Evolutionary conservation across 2,888 invertebrate species (phyloP).

Genomic region (Belgica antarctica): DNA sequence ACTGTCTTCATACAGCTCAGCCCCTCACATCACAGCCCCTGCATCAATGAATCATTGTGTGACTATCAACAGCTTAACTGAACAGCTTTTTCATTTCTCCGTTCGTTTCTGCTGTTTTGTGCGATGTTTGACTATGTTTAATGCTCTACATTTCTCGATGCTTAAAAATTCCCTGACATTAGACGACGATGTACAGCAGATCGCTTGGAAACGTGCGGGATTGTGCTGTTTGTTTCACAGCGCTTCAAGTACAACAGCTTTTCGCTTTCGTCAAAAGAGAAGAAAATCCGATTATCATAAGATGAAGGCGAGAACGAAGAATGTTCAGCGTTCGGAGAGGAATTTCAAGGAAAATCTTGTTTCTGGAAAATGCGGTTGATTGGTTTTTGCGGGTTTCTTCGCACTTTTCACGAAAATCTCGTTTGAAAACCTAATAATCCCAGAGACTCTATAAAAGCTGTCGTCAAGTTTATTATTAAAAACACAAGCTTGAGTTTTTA

Average conservation of each 20-base stretch:
- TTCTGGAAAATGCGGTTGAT: neutral
- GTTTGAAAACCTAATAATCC: too few species aligned
- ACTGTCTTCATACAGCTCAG: too few species aligned
- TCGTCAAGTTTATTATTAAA: too few species aligned
- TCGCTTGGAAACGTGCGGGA: neutral
- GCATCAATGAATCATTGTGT: neutral
- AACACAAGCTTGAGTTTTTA: too few species aligned
- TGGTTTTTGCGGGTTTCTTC: too few species aligned
- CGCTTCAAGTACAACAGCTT: neutral
- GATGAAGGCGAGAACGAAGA: neutral
- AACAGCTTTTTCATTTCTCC: neutral
- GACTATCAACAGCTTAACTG: neutral
- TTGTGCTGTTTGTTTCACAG: too few species aligned
- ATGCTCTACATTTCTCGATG: neutral
- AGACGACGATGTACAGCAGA: neutral
- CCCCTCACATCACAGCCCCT: too few species aligned
- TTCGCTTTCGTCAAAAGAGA: neutral
- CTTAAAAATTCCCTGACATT: neutral
- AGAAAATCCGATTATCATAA: neutral
- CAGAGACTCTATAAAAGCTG: too few species aligned
- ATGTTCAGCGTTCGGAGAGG: too few species aligned
- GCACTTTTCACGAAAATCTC: too few species aligned
- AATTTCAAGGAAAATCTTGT: neutral
- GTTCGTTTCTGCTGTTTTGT: too few species aligned
- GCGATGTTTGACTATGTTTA: neutral